Conservation (phyloP, 2,797 vertebrate genomes). For the Sebastes variabilis region DNA sequence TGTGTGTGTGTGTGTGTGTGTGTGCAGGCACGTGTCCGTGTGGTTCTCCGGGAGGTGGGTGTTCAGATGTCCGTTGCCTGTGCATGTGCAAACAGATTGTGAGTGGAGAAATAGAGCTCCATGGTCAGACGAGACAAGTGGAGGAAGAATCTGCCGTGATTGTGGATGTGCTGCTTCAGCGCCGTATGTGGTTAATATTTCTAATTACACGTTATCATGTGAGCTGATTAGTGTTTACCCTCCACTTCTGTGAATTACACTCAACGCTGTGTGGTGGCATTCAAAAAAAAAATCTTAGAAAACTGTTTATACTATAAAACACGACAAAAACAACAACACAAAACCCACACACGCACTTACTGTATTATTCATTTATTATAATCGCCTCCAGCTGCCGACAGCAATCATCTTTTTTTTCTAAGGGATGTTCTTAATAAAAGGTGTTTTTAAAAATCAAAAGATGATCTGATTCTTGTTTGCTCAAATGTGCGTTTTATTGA, state of each 20-base stretch:
- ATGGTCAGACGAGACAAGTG: conserved; percentile 58
- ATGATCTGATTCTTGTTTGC: neutral
- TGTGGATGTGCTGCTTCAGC: conserved; percentile 20
- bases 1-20: neutral
- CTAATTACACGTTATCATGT: conserved; percentile 27
- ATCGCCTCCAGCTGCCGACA: conserved; percentile 12
- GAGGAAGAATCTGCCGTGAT: conserved; percentile 51
- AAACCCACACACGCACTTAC: conserved; percentile 2
- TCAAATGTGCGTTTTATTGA: conserved; percentile 7
- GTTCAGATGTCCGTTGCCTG: conserved; percentile 67
- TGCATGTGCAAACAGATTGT: conserved; percentile 74
- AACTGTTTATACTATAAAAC: neutral
- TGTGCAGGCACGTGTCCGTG: neutral
- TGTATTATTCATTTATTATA: conserved; percentile 11
- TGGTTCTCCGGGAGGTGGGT: conserved; percentile 55
- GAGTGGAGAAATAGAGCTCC: conserved; percentile 58
- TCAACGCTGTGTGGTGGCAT: neutral
- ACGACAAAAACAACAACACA: neutral
- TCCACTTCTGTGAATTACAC: conserved; percentile 23
- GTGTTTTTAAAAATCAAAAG: conserved; percentile 11
- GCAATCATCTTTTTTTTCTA: conserved; percentile 10
- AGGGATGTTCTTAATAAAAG: conserved; percentile 8
- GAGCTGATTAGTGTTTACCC: neutral
- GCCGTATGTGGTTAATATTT: conserved; percentile 8
- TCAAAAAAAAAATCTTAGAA: conserved; percentile 18